Evolutionary conservation across 2,113 vertebrate genomes (phyloP).

Genomic region (Connochaetes taurinus): DNA sequence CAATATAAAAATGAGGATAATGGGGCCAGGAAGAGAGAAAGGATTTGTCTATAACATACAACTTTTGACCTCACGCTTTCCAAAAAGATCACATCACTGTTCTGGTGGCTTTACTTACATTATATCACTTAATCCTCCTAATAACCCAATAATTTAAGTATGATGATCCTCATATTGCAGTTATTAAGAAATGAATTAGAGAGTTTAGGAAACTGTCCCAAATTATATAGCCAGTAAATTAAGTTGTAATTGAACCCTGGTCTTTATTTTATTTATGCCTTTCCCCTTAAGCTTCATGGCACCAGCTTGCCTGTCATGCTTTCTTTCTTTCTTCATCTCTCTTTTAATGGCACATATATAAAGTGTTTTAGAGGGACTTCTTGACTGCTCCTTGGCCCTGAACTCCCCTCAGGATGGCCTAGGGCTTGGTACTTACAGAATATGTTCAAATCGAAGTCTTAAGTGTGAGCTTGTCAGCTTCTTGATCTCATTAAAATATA

Average conservation of each 20-base stretch:
- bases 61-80: background rate
- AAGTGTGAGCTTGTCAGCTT: background rate
- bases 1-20: background rate
- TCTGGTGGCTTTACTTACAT: background rate
- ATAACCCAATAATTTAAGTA: background rate
- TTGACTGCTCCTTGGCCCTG: background rate
- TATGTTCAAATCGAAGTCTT: background rate
- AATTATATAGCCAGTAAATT: background rate
- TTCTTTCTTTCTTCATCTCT: background rate
- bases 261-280: background rate
- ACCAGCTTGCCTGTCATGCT: too few species aligned
- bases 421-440: background rate
- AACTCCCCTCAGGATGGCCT: background rate
- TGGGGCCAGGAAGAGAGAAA: background rate
- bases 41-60: background rate
- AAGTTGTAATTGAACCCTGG: background rate
- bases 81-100: background rate
- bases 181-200: background rate
- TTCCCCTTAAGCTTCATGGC: background rate
- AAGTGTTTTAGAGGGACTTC: background rate
- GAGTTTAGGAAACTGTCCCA: background rate
- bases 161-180: background rate
- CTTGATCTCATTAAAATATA: background rate
- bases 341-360: too few species aligned
- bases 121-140: background rate